Base-by-base conservation (phyloP, 2,888 invertebrate genomes). In the Volucella inanis region DNA sequence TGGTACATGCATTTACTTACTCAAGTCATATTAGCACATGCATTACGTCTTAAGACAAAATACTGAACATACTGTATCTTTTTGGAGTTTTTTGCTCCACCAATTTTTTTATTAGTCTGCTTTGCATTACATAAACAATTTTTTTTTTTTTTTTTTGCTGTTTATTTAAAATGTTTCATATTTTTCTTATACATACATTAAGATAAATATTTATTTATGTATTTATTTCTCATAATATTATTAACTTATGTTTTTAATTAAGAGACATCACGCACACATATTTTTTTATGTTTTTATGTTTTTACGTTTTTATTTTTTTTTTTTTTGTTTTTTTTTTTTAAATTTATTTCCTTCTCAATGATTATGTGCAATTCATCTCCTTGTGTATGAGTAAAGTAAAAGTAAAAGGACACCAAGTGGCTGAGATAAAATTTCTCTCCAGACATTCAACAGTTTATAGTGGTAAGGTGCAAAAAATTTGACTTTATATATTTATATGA, bases 321-420 rank as follows among this genome's bases (percentile, higher is more conserved):
- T 50, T 78, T 70, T 43, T 49, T n/a, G 45, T 18, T n/a, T 64
- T 50, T 55, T 74, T 43, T 43, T 50, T 62, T 54, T 39, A 49
- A 62, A 50, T 54, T 15, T 68, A 41, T 50, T 52, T 45, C 43
- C 59, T 39, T 61, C 3, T 57, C 39, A 14, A n/a, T 64, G 47
- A 6, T 43, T 43, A 18, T 59, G 57, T 78, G 74, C 64, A 70
- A 50, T 78, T 6, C 65, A 55, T 67, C 61, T 67, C 52, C 39
- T 59, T 75, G n/a, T 59, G 50, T 70, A 38, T 71, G 54, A 59
- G 72, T 49, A 70, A 70, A 62, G 31, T 31, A 45, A 70, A 70
- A 62, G 31, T 31, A 45, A 80, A 81, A 85, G 84, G 72, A 85
- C 85, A 81, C 62, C 79, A 65, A 85, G 76, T 85, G 85, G 71